These are phyloP conservation scores for Aethina tumida DNA, from an alignment of 1,140 invertebrate genomes.

Conservation along the genomic window DNA sequence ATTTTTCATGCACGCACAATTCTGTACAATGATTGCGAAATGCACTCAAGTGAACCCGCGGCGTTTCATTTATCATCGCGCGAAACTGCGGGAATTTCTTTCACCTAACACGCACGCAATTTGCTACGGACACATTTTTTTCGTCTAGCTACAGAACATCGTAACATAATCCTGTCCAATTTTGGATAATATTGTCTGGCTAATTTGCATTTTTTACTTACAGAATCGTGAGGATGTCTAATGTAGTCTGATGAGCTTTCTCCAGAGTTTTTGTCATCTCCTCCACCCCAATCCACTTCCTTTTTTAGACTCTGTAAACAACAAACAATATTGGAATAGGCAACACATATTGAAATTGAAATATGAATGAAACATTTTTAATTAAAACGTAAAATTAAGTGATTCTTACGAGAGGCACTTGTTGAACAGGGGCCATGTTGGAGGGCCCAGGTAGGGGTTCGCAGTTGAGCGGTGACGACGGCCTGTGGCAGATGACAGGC, in stretches of 20 bases:
- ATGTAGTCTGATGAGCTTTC: constrained; percentile 66
- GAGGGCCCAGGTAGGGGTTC: constrained; percentile 66
- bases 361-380: not conserved
- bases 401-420: constrained; percentile 70
- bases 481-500: constrained; percentile 32
- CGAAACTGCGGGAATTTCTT: too few species aligned
- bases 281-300: constrained; percentile 77
- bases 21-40: too few species aligned
- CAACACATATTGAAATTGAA: constrained; percentile 4
- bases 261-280: constrained; percentile 65
- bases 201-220: too few species aligned
- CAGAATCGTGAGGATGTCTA: constrained; percentile 66
- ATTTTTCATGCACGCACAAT: too few species aligned
- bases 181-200: too few species aligned
- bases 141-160: too few species aligned
- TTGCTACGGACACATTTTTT: too few species aligned
- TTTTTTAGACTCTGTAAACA: constrained; percentile 71
- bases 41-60: too few species aligned
- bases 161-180: too few species aligned
- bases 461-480: constrained; percentile 52
- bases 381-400: not conserved
- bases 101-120: too few species aligned
- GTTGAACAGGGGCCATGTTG: constrained; percentile 70
- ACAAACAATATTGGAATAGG: too few species aligned
- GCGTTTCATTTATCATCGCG: too few species aligned